Evolutionary conservation across 2,113 vertebrate genomes (phyloP), one percentile per base, ranked within the genome.

Genomic region (Pterocles gutturalis): DNA sequence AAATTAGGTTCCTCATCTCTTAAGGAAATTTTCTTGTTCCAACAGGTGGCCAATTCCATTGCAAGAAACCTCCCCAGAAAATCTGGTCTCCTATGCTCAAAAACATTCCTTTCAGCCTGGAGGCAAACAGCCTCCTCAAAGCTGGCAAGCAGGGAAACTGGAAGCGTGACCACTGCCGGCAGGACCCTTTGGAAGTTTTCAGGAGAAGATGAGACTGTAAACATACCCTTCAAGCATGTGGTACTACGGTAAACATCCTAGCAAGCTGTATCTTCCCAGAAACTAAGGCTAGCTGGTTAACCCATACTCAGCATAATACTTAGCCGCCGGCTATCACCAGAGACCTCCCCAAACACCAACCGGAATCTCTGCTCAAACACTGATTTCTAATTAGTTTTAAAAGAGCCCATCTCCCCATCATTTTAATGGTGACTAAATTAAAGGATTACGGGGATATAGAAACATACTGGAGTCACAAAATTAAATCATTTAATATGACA

Each of bases 321-420:
- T 70, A 41, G 67, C 34, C 5, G 0, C 48, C 31, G 12, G 25
- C 26, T 73, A 28, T 60, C 38, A 62, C 20, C 6, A 1, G 7
- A 20, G 38, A 8, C 48, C 17, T 82, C 34, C 38, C 7, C 29
- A 33, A 46, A 83, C 36, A 66, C n/a, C 57, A 83, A 2, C 0
- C 0, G 20, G 8, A 53, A 79, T 53, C 73, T 61, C 34, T 65
- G 64, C 48, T 80, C 45, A 41, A 60, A 62, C 29, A 14, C 20
- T 10, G 14, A 51, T 34, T 51, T 86, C 33, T 17, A 55, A 36
- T 5, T 29, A 78, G 11, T 18, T 34, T 48, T 51, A 83, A 93
- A 79, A 70, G 5, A 48, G 7, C 2, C 5, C 2, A 5, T 4
- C 13, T 21, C 4, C 10, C 3, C 17, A 54, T 13, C 19, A 66